Conservation (phyloP, 2,113 vertebrate species). For the Lepidothrix coronata region DNA sequence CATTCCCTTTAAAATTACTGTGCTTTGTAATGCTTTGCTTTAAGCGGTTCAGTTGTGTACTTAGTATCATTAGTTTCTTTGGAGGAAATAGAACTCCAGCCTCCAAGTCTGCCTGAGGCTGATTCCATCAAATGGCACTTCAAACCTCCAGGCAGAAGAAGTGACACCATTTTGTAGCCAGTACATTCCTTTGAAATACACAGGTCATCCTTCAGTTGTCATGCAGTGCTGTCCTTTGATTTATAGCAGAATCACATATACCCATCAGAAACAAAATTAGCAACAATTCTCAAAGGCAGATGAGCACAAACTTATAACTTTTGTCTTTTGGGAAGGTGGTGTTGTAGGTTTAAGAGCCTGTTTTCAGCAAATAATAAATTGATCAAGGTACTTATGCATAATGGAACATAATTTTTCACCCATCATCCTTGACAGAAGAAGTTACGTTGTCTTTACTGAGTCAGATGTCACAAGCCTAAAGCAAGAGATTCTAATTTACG, state of each 20-base stretch:
- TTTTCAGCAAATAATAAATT: not conserved
- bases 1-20: not conserved
- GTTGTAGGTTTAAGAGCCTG: not conserved
- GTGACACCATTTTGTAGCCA: not conserved
- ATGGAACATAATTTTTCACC: not conserved
- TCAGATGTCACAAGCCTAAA: not conserved
- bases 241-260: not conserved
- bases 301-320: not conserved
- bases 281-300: not conserved
- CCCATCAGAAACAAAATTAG: not conserved
- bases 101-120: not conserved
- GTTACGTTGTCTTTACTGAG: not conserved
- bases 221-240: not conserved
- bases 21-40: not conserved
- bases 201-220: not conserved
- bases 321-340: not conserved
- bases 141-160: not conserved
- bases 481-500: not conserved
- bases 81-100: not conserved
- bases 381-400: not conserved
- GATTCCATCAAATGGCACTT: not conserved
- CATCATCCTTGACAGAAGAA: not conserved
- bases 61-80: not conserved
- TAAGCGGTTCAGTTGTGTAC: not conserved
- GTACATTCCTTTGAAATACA: not conserved